Conservation (phyloP, 2,888 invertebrate genomes). For the Drosophila gaucha region DNA sequence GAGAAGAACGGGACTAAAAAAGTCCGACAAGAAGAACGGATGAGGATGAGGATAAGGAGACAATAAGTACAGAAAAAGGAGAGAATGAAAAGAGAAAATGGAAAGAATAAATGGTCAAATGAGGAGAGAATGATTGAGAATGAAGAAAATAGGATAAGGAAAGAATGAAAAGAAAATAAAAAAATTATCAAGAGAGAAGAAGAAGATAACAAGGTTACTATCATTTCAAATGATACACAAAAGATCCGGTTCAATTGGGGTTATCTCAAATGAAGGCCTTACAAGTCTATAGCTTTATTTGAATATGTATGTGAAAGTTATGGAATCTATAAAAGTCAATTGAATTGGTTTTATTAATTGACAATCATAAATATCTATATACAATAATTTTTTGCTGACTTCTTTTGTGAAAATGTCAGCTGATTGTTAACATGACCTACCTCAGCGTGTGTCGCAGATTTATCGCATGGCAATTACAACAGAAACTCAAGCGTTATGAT, state of each 20-base stretch:
- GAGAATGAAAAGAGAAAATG: not conserved
- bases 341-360: not conserved
- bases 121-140: not conserved
- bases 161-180: not conserved
- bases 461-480: constrained; percentile 67
- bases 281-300: too few relatives aligned
- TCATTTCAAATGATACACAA: too few relatives aligned
- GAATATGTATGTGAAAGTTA: too few relatives aligned
- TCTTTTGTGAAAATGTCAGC: constrained; percentile 42
- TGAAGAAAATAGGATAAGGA: not conserved
- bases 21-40: too few relatives aligned
- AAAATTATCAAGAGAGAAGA: not conserved
- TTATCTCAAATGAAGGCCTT: too few relatives aligned
- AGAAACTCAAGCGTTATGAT: constrained; percentile 51
- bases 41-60: too few relatives aligned
- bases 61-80: not conserved
- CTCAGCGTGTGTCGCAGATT: constrained; percentile 61
- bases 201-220: not conserved
- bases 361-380: constrained; percentile 5
- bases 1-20: too few relatives aligned
- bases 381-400: not conserved
- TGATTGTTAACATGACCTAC: constrained; percentile 73
- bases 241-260: too few relatives aligned
- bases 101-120: not conserved
- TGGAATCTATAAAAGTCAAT: too few relatives aligned